Percentiles rank a stretch among this genome's conserved stretches.
Evolutionary conservation across 92 coral and sea anemone species (phyloP).

Genomic region (Umimayanthus chanpuru): DNA sequence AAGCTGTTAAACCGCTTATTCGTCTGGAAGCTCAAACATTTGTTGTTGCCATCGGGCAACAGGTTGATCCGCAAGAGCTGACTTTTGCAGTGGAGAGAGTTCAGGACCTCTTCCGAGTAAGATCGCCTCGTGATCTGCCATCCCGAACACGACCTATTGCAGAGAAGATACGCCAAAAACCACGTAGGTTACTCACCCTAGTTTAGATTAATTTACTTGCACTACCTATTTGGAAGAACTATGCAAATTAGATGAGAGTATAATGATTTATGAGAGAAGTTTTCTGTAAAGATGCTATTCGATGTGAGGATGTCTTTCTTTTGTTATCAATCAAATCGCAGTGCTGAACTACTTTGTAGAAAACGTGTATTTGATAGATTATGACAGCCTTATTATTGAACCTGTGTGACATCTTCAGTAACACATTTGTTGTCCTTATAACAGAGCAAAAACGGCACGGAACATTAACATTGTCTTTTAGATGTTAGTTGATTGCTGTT

Average conservation of each 20-base stretch:
- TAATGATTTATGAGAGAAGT: too few relatives aligned
- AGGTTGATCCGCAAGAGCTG: slow-evolving; percentile 60
- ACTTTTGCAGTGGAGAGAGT: slow-evolving; percentile 49
- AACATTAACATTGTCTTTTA: too few relatives aligned
- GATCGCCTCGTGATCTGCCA: background rate
- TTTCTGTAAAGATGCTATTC: too few relatives aligned
- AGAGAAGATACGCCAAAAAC: slow-evolving; percentile 33
- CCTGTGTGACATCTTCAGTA: too few relatives aligned
- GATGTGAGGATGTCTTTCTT: too few relatives aligned
- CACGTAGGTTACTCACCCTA: background rate
- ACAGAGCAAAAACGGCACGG: too few relatives aligned
- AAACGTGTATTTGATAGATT: too few relatives aligned
- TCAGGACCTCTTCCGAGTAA: slow-evolving; percentile 37
- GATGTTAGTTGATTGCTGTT: too few relatives aligned
- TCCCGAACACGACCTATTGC: slow-evolving; percentile 30
- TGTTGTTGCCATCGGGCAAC: slow-evolving; percentile 73
- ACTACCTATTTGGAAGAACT: background rate
- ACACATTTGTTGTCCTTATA: too few relatives aligned
- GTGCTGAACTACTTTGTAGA: too few relatives aligned
- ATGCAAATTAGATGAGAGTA: background rate
- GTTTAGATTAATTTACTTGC: background rate
- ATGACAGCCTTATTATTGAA: too few relatives aligned
- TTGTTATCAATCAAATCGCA: too few relatives aligned
- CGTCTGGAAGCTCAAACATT: slow-evolving; percentile 70
- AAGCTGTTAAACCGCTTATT: slow-evolving; percentile 58